Evolutionary conservation across 2,113 vertebrate genomes (phyloP).

Genomic region (Oncorhynchus masou): DNA sequence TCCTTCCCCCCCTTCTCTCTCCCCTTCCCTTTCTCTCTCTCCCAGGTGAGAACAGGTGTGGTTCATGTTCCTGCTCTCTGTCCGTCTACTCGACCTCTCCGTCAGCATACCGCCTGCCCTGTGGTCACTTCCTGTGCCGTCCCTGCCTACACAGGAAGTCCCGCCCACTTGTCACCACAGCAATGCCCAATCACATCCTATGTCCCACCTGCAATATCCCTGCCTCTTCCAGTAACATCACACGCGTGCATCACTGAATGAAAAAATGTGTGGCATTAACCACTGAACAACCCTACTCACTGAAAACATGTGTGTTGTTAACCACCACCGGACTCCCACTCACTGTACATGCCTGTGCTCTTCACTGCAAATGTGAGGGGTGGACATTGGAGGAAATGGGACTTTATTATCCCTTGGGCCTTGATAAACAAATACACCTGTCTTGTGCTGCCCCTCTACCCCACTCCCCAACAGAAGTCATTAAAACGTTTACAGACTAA

Average conservation of each 20-base stretch:
- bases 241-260: conserved; percentile 84
- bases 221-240: conserved; percentile 70
- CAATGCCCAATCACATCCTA: conserved; percentile 50
- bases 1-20: neutral
- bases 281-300: neutral
- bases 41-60: conserved; percentile 70
- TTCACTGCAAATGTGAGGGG: neutral
- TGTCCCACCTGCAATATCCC: conserved; percentile 76
- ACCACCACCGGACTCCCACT: neutral
- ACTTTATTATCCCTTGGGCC: too few relatives aligned
- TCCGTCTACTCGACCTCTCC: conserved; percentile 78
- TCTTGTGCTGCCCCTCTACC: neutral
- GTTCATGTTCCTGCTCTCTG: conserved; percentile 77
- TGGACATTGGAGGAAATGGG: neutral
- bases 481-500: neutral
- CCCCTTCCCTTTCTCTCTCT: neutral
- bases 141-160: conserved; percentile 78
- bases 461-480: neutral
- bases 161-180: conserved; percentile 17
- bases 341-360: neutral
- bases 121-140: conserved; percentile 86
- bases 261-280: neutral
- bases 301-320: neutral
- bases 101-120: conserved; percentile 82
- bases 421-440: neutral